phyloP scores from a whole-genome alignment of 2,888 invertebrate genomes.

The Phalera bucephala region DNA sequence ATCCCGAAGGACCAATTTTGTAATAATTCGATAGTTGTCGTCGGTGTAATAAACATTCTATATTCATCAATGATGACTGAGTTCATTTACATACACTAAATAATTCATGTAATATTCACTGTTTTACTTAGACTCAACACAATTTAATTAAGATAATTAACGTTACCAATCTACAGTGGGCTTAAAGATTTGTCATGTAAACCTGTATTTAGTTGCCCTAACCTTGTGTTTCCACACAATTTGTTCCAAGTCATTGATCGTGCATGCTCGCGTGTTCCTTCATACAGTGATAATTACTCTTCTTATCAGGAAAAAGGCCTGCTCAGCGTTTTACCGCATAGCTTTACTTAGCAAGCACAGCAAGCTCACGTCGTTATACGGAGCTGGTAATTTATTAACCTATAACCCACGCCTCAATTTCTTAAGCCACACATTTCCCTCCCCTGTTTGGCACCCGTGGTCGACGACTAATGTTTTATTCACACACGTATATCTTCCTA shows the following conservation, averaged over 20 bases:
- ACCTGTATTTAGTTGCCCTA: background rate
- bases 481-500: conserved; percentile 5
- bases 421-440: conserved; percentile 11
- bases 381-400: conserved; percentile 13
- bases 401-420: background rate
- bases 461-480: conserved; percentile 17
- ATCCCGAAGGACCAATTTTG: too few relatives aligned
- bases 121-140: too few relatives aligned
- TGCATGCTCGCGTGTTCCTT: background rate
- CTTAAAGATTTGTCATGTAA: too few relatives aligned
- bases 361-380: background rate
- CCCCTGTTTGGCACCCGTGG: conserved; percentile 1
- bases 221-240: background rate
- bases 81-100: too few relatives aligned
- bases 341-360: conserved; percentile 2
- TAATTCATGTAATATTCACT: too few relatives aligned
- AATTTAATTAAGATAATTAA: too few relatives aligned
- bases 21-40: too few relatives aligned
- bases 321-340: background rate
- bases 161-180: too few relatives aligned
- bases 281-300: background rate
- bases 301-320: background rate
- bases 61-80: too few relatives aligned
- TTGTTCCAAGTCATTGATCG: background rate
- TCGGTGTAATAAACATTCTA: too few relatives aligned